Evolutionary conservation across 2,113 vertebrate genomes (phyloP).

Genomic region (Chrysemys picta): DNA sequence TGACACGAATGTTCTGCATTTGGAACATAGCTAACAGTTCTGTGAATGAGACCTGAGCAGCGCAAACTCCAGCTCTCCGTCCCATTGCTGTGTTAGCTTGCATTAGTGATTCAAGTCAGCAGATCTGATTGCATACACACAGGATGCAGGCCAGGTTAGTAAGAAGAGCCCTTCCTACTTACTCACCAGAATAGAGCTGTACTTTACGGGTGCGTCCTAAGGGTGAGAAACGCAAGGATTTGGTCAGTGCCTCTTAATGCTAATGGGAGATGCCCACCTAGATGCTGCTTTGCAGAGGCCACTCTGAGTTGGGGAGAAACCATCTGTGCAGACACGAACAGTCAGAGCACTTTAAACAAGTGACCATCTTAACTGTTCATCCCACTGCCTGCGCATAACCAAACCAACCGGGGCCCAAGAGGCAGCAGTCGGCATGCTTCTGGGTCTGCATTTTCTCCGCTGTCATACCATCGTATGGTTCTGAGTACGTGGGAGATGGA

Average conservation of each 20-base stretch:
- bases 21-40: not conserved
- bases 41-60: not conserved
- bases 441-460: too few species aligned
- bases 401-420: not conserved
- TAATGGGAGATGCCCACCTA: not conserved
- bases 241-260: not conserved
- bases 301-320: not conserved
- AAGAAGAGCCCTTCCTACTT: not conserved
- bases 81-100: not conserved
- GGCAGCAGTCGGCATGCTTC: too few species aligned
- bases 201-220: not conserved
- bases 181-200: not conserved
- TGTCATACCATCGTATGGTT: not conserved
- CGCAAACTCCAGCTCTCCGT: not conserved
- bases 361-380: not conserved
- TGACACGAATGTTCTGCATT: not conserved
- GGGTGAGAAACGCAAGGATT: not conserved
- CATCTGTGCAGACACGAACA: not conserved
- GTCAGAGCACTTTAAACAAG: accelerated
- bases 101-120: not conserved
- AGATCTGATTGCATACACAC: accelerated
- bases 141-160: not conserved
- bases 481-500: not conserved
- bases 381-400: not conserved
- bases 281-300: not conserved